A percentile compares a stretch with the other conserved stretches of the same genome.
These are phyloP conservation scores for Drosophila melanogaster DNA, from an alignment of 1,140 invertebrate genomes.

Conservation along the genomic window DNA sequence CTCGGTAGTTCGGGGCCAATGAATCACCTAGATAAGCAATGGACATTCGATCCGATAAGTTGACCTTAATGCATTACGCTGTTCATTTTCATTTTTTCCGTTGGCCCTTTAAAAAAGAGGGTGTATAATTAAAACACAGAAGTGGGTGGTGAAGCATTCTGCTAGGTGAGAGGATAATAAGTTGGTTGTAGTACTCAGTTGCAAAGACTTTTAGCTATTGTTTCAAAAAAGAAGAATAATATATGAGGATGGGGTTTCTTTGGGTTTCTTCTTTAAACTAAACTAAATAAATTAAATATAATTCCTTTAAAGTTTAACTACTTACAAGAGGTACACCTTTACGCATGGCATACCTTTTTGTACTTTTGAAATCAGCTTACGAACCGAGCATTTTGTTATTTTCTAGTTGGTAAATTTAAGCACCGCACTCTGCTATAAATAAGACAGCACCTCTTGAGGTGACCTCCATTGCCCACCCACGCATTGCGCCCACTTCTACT, in stretches of 20 bases:
- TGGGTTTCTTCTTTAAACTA: not conserved
- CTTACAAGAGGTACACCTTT: not conserved
- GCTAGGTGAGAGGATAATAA: not conserved
- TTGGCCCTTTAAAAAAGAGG: constrained; percentile 1
- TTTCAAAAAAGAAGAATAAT: too few relatives aligned
- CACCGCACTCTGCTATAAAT: constrained; percentile 2
- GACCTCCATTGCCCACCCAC: constrained; percentile 15
- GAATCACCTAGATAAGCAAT: constrained; percentile 40
- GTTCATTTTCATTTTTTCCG: too few relatives aligned
- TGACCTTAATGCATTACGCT: constrained; percentile 40
- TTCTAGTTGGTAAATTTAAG: constrained; percentile 8
- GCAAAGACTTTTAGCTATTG: not conserved
- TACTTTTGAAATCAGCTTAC: constrained; percentile 4
- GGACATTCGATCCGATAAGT: constrained; percentile 41
- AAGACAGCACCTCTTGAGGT: not conserved
- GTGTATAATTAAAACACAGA: constrained; percentile 11
- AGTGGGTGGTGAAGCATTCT: not conserved
- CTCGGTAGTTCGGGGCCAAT: constrained; percentile 9
- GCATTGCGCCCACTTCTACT: not conserved
- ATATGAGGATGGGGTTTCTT: too few relatives aligned
- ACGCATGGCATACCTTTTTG: not conserved
- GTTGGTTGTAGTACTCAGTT: not conserved
- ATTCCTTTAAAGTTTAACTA: not conserved
- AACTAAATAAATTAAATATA: not conserved
- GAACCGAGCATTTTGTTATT: not conserved